Base-by-base conservation (phyloP, 37 sponge, comb jelly and placozoan species). In the Bolinopsis microptera region DNA sequence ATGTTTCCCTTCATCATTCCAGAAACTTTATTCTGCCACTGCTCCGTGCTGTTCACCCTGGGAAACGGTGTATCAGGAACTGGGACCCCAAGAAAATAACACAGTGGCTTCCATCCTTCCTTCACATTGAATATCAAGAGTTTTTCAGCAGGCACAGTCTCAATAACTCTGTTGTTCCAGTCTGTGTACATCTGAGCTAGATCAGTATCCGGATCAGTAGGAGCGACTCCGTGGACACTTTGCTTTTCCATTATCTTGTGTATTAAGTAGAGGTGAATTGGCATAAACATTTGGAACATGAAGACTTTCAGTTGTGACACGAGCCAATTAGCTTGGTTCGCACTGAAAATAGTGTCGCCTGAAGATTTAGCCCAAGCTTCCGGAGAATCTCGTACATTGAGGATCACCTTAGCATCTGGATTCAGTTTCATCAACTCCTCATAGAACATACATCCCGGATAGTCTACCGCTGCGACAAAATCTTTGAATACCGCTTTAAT, bases 81-180 rank as follows among this genome's bases (percentile, higher is more conserved):
- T 86, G 13, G 41, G 0, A 86, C 90, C 23, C 90, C 90, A 18
- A 86, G 90, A 27, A 86, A 86, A 28, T 86, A 0, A 27, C 90
- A 86, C 25, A 86, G 61, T 26, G 90, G 90, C 2, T 38, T 34
- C 90, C 90, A 86, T 9, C 90, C 90, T 40, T 86, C 90, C 90
- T 41, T 86, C 1, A 86, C 90, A 30, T 86, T 86, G 26, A 41
- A 86, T 41, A 86, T 48, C 27, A 86, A 38, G 38, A 86, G 90
- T 86, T 86, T 86, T 24, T 86, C 90, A 24, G 41, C 90, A 27
- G 90, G 90, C 1, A 86, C 90, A 1, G 35, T 34, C 26, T n/a
- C n/a, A 23, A 24, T 2, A 2, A 86, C 90, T n/a, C 18, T 23
- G 2, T 28, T 27, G 24, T 86, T 41, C 90, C 90, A 86, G 0